Conservation (phyloP, 2,888 invertebrate species). For the Heliconius cydno region DNA sequence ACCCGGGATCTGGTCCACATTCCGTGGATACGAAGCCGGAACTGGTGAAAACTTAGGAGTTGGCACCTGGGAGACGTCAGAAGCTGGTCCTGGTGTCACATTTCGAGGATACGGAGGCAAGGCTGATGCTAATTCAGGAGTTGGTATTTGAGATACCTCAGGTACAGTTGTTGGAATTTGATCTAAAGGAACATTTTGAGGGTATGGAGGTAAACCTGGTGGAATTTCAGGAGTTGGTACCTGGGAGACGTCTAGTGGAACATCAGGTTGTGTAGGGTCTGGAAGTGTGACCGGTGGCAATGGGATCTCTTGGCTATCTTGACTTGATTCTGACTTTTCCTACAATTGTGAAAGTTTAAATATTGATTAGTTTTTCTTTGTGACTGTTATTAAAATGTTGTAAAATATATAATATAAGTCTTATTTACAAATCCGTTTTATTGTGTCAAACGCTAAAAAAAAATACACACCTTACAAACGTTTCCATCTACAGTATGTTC, state of each 20-base stretch:
- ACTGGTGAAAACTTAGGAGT: neutral
- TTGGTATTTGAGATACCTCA: slow-evolving; percentile 52
- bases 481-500: slow-evolving; percentile 22
- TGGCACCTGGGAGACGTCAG: slow-evolving; percentile 24
- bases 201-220: neutral
- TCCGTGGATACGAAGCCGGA: neutral
- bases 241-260: neutral
- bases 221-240: neutral
- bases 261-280: neutral
- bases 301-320: slow-evolving; percentile 14
- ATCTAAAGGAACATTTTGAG: neutral
- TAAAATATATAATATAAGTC: no score
- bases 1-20: neutral
- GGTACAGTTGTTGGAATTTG: neutral
- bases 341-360: neutral
- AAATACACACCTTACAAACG: slow-evolving; percentile 33
- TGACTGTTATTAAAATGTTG: no score
- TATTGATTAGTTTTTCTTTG: neutral
- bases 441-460: neutral
- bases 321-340: slow-evolving; percentile 18
- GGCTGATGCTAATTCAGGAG: neutral
- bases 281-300: slow-evolving; percentile 9
- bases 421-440: no score
- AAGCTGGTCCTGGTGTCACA: neutral
- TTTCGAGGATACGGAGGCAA: neutral